Percentiles rank a stretch among this genome's conserved stretches.
These are phyloP conservation scores for Uloborus plumipes DNA, from an alignment of 2,888 invertebrate genomes.

Conservation along the genomic window DNA sequence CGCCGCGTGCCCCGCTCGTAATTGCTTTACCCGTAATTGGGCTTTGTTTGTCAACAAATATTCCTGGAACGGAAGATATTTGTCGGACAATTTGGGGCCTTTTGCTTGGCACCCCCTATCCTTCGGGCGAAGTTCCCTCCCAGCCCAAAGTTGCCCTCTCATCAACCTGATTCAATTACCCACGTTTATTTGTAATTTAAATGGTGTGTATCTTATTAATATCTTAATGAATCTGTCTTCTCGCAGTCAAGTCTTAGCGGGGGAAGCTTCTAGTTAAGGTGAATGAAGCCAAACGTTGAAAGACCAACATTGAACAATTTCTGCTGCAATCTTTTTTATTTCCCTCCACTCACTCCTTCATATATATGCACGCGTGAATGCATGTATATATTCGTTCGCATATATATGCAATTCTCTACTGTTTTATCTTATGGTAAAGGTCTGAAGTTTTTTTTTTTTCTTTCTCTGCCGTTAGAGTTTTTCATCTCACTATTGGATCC, in stretches of 20 bases:
- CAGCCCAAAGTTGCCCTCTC: constrained; percentile 58
- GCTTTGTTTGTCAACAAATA: constrained; percentile 66
- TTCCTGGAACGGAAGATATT: constrained; percentile 63
- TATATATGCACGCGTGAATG: constrained; percentile 43
- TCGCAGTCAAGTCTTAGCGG: constrained; percentile 11
- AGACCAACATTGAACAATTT: constrained; percentile 63
- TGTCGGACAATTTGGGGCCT: constrained; percentile 65
- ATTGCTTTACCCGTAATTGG: constrained; percentile 66
- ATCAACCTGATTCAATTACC: constrained; percentile 65
- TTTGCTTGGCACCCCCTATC: constrained; percentile 43
- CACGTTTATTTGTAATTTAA: constrained; percentile 66
- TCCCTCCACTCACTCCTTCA: neutral
- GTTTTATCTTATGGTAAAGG: constrained; percentile 15
- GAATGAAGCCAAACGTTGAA: constrained; percentile 45
- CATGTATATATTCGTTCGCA: constrained; percentile 48
- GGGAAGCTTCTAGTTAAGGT: constrained; percentile 3
- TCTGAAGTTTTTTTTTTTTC: neutral
- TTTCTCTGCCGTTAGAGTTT: too few relatives aligned
- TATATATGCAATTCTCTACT: constrained; percentile 21
- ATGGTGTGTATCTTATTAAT: constrained; percentile 67
- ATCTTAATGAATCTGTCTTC: constrained; percentile 65
- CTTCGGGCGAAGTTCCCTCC: constrained; percentile 35
- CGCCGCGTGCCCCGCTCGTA: constrained; percentile 61
- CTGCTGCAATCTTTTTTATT: constrained; percentile 22
- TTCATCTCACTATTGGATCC: too few relatives aligned